Evolutionary conservation across 2,888 invertebrate genomes (phyloP).

Genomic region (Microdon myrmicae): DNA sequence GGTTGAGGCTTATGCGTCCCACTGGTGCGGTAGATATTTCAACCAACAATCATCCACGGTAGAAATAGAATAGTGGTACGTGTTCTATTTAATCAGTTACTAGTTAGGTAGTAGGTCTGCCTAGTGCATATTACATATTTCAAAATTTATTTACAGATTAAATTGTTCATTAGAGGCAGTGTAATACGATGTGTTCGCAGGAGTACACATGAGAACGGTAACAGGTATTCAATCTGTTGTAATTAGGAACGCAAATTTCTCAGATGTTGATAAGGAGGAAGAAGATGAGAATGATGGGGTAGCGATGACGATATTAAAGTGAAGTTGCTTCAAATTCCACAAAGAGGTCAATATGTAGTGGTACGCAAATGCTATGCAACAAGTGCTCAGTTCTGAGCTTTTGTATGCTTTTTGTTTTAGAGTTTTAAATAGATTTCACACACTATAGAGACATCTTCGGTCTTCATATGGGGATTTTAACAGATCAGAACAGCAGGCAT

Average conservation of each 20-base stretch:
- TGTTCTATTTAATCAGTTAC: not conserved
- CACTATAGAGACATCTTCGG: too few relatives aligned
- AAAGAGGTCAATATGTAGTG: too few relatives aligned
- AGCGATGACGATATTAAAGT: not conserved
- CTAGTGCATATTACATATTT: conserved; percentile 14
- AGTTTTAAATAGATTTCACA: conserved; percentile 28
- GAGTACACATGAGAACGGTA: too few relatives aligned
- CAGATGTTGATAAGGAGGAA: too few relatives aligned
- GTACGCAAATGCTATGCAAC: conserved; percentile 24
- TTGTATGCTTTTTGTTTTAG: conserved; percentile 19
- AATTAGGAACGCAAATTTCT: conserved; percentile 38
- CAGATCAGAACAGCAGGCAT: conserved; percentile 4
- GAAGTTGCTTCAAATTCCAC: too few relatives aligned
- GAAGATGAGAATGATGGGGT: conserved; percentile 10
- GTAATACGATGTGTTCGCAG: too few relatives aligned
- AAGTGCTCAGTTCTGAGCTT: conserved; percentile 29
- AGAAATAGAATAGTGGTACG: too few relatives aligned
- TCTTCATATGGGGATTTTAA: conserved; percentile 1
- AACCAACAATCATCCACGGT: too few relatives aligned
- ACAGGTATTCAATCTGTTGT: conserved; percentile 26
- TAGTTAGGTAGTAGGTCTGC: conserved; percentile 17
- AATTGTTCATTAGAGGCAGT: too few relatives aligned
- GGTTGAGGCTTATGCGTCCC: not conserved
- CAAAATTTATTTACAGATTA: conserved; percentile 23
- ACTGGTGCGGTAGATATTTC: too few relatives aligned